Percentiles rank a stretch among this genome's conserved stretches.
These are phyloP conservation scores for Sinotaia quadrata DNA, from an alignment of 2,888 invertebrate genomes.

Conservation along the genomic window DNA sequence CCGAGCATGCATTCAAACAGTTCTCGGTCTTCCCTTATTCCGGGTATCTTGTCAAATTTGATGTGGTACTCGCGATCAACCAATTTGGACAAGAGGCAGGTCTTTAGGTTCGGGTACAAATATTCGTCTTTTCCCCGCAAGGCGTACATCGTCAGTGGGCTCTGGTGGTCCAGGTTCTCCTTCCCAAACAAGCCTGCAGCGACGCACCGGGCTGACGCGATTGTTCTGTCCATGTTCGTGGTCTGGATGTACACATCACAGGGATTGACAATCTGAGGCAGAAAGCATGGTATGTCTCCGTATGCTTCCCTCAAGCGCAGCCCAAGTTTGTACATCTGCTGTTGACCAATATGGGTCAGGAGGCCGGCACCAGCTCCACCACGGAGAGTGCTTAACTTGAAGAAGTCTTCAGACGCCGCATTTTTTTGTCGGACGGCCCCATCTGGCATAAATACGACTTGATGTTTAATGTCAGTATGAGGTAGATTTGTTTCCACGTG, in stretches of 20 bases:
- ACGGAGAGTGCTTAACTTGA: conserved; percentile 24
- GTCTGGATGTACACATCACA: conserved; percentile 55
- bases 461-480: conserved; percentile 46
- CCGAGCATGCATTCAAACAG: conserved; percentile 44
- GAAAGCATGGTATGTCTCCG: conserved; percentile 42
- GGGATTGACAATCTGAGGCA: conserved; percentile 40
- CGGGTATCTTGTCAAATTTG: conserved; percentile 52
- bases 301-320: conserved; percentile 50
- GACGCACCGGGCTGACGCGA: conserved; percentile 61
- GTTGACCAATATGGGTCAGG: conserved; percentile 60
- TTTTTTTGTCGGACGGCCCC: conserved; percentile 22
- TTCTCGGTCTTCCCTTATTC: conserved; percentile 45
- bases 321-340: conserved; percentile 64
- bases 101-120: conserved; percentile 51
- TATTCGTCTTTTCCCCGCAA: conserved; percentile 39
- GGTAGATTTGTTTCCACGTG: conserved; percentile 45
- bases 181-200: conserved; percentile 62
- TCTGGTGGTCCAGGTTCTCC: conserved; percentile 35
- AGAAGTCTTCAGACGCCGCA: background rate
- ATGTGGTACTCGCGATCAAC: conserved; percentile 53
- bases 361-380: conserved; percentile 52
- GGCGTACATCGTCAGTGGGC: conserved; percentile 40
- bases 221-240: conserved; percentile 65
- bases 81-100: conserved; percentile 51
- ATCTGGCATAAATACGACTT: conserved; percentile 41